A percentile compares a stretch with the other conserved stretches of the same genome.
Evolutionary conservation across 2,797 vertebrate species (phyloP).

Genomic region (Hapalemur alaotrensis): DNA sequence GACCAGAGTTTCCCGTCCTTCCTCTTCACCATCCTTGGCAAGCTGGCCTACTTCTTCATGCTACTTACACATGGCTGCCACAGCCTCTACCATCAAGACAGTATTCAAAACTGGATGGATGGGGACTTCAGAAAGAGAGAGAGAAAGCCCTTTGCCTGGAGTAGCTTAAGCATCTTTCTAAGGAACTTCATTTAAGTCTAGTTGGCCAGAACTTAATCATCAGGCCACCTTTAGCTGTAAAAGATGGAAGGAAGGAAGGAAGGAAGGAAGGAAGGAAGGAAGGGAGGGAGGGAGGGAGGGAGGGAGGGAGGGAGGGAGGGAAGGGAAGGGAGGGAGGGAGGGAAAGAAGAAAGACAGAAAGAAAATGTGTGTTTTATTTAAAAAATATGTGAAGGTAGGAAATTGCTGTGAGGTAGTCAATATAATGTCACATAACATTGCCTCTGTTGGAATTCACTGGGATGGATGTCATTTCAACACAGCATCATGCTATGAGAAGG

Average conservation of each 20-base stretch:
- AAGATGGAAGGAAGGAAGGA: neutral
- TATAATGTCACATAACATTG: neutral
- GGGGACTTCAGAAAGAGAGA: neutral
- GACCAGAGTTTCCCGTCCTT: neutral
- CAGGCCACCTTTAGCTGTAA: neutral
- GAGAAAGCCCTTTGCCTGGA: neutral
- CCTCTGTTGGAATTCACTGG: neutral
- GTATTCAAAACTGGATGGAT: neutral
- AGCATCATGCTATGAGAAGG: neutral
- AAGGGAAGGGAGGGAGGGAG: too few species aligned
- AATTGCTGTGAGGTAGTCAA: neutral
- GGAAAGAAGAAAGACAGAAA: neutral
- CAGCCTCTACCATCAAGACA: neutral
- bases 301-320: too few species aligned
- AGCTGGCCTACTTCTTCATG: neutral
- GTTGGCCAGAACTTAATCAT: neutral
- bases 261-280: too few species aligned
- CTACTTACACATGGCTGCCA: neutral
- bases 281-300: too few species aligned
- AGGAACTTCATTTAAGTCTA: neutral
- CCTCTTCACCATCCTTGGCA: neutral
- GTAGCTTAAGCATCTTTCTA: neutral
- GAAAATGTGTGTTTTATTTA: constrained; percentile 28
- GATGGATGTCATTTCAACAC: constrained; percentile 5
- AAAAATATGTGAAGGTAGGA: neutral